Evolutionary conservation across 2,797 vertebrate species (phyloP), one percentile per base, ranked within the genome.

Genomic region (Thunnus albacares): DNA sequence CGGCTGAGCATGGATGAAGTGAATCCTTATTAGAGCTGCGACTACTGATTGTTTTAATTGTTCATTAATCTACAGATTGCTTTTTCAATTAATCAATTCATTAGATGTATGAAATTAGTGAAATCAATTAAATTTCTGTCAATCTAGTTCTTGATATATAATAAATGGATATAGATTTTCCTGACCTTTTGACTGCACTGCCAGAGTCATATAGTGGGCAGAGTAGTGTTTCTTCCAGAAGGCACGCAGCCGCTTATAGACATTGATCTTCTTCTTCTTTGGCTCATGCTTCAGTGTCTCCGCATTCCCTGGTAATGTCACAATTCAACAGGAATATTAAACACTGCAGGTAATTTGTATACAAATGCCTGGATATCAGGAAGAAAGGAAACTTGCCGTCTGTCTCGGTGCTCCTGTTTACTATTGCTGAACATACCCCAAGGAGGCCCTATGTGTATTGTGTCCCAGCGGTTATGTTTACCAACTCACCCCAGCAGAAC

Each of bases 171-270:
- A 71, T 4, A 17, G 77, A 84, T 69, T 43, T 75, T 70, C 2
- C 77, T 89, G 93, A 98, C 98, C 98, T 98, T 97, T 98, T 64
- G 97, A 98, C 76, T 99, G 98, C 84, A 99, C 97, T 57, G 97
- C 95, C 90, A 99, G 94, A 69, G 98, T 99, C 98, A 99, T 99
- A 81, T 98, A 99, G 87, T 98, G 97, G 77, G 98, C 97, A 62
- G 98, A 99, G 91, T 99, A 99, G 88, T 98, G 93, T 74, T 88
- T 96, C 93, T 97, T 96, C 97, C 98, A 98, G 93, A 99, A 99
- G n/a, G 97, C 96, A 63, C 96, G 96, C 84, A 99, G 90, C 5
- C 97, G 95, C 66, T 95, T 95, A 83, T 99, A 97, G 63, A 97
- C 97, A 79, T 98, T 97, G 77, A 98, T 98, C 55, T 97, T 97